Evolutionary conservation across 2,888 invertebrate genomes (phyloP), one percentile per base, ranked within the genome.

Genomic region (Spatulosminthurus flaviceps): DNA sequence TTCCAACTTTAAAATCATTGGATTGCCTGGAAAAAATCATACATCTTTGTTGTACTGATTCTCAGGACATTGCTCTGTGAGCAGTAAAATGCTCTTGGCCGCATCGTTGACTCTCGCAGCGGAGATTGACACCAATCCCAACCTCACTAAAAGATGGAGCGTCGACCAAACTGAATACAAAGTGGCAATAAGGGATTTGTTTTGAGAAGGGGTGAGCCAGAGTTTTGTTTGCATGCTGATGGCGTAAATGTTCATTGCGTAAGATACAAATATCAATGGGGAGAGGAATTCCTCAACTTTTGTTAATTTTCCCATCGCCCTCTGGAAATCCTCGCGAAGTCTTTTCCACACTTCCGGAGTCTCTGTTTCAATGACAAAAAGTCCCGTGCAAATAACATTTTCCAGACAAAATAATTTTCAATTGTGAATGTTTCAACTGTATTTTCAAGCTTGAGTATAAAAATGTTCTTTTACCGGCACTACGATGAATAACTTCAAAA

Each of bases 211-310:
- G 9, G 64, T 64, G 7, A 64, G 64, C 64, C 64, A 64, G 1
- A 64, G 16, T 24, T 64, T 64, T 1, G 24, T 22, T n/a, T 64
- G 64, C 64, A 64, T 64, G 64, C 64, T 24, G 24, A 64, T 64
- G 64, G 64, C 64, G 16, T 24, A 64, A 11, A 16, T 64, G 26
- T 64, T 64, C 22, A 64, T 64, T 22, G 7, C 64, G 64, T 64
- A 64, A 1, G 64, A 64, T 19, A 64, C 2, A 16, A 64, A 64
- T 4, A 64, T 64, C 24, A 64, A 64, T 2, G 64, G 64, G 13
- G 64, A 64, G 2, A 64, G 64, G 64, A 64, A 64, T 22, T 26
- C 7, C 16, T 64, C 64, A 2, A 64, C 22, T 13, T 22, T 1
- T 16, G 4, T 22, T 2, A 22, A 24, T 16, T 64, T 22, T 24